phyloP scores from a whole-genome alignment of 2,888 invertebrate genomes.

The Volucella bombylans region DNA sequence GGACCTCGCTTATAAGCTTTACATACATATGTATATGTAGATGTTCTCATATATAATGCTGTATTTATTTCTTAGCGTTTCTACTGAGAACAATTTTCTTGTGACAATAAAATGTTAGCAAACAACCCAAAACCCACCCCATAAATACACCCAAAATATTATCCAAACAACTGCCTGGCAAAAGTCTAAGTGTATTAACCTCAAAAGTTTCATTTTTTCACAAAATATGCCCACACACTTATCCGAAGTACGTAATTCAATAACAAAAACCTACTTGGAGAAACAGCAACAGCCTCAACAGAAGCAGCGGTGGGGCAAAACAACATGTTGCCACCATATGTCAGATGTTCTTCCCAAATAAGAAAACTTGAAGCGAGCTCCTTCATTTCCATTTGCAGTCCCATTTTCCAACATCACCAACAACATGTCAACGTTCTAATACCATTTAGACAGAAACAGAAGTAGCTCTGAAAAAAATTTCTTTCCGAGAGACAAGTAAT shows the following conservation, averaged over 20 bases:
- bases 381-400: neutral
- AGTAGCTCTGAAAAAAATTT: slow-evolving; percentile 15
- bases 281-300: neutral
- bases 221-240: slow-evolving; percentile 27
- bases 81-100: no score
- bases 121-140: no score
- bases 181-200: slow-evolving; percentile 14
- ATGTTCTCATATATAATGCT: no score
- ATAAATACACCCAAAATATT: no score
- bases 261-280: slow-evolving; percentile 57
- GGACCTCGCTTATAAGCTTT: no score
- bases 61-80: no score
- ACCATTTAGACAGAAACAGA: slow-evolving; percentile 55
- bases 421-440: slow-evolving; percentile 65
- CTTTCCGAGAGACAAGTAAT: slow-evolving; percentile 19
- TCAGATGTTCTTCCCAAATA: slow-evolving; percentile 36
- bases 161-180: no score
- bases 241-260: slow-evolving; percentile 51
- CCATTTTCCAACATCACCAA: slow-evolving; percentile 10
- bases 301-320: slow-evolving; percentile 14
- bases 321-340: slow-evolving; percentile 66
- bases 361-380: slow-evolving; percentile 49
- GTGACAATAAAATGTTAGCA: no score
- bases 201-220: slow-evolving; percentile 33
- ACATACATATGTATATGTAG: no score